Conservation (phyloP, 2,113 vertebrate genomes). For the Syngnathus scovelli region DNA sequence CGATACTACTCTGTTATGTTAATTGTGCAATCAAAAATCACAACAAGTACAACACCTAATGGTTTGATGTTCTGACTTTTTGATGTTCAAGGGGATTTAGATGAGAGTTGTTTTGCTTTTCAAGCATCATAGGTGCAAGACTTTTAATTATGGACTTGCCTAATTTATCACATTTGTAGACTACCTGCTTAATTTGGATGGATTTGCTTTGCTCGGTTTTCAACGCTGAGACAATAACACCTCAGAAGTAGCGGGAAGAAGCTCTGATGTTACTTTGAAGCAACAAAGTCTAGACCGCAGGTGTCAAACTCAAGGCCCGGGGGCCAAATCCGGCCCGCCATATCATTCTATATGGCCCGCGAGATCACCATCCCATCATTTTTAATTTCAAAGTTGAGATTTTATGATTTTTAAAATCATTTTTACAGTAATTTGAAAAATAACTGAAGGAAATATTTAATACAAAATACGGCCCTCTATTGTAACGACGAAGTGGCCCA, state of each 20-base stretch:
- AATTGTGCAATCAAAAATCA: conserved; percentile 3
- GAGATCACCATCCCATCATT: no score
- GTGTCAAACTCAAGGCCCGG: no score
- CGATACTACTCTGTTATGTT: conserved; percentile 31
- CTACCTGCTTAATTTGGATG: neutral
- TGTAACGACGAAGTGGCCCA: no score
- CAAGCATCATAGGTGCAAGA: neutral
- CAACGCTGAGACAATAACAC: neutral
- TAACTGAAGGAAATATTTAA: no score
- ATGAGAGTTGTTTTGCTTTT: neutral
- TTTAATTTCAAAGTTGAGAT: no score
- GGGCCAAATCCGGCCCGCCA: no score
- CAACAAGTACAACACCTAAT: neutral
- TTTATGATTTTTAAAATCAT: no score
- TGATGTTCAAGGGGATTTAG: neutral
- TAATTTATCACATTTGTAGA: neutral
- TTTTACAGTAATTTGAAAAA: no score
- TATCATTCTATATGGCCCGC: no score
- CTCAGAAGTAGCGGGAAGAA: neutral
- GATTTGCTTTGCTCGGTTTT: neutral
- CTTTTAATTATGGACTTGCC: neutral
- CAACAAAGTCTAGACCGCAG: no score
- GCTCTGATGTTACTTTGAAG: neutral
- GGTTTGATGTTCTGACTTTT: neutral
- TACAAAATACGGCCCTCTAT: no score